A percentile compares a stretch with the other conserved stretches of the same genome.
phyloP scores from a whole-genome alignment of 2,113 vertebrate species.

The Edolisoma coerulescens region DNA sequence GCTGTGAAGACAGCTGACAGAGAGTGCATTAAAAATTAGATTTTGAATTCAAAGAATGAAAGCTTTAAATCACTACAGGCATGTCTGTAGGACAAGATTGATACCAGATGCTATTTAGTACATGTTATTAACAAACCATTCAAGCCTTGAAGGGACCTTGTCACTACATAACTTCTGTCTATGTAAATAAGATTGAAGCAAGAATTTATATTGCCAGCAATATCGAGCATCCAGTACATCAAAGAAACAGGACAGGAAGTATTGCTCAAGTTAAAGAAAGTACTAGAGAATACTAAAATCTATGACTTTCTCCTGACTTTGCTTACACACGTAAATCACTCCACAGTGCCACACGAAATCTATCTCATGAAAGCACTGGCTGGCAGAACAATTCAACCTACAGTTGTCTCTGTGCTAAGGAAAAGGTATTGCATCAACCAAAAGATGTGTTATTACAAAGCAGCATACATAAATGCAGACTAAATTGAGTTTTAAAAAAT shows the following conservation, averaged over 20 bases:
- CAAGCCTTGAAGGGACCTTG: conserved; percentile 79
- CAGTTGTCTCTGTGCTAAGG: background rate
- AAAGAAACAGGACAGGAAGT: conserved; percentile 63
- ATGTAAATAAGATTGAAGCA: conserved; percentile 77
- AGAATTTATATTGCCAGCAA: conserved; percentile 63
- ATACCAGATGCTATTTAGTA: conserved; percentile 79
- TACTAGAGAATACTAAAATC: conserved; percentile 55
- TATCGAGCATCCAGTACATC: conserved; percentile 58
- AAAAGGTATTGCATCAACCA: background rate
- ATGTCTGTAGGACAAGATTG: conserved; percentile 75
- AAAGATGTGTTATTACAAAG: background rate
- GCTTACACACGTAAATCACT: conserved; percentile 59
- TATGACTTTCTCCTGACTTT: conserved; percentile 70
- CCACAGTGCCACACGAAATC: conserved; percentile 7
- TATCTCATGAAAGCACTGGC: background rate
- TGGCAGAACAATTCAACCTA: background rate
- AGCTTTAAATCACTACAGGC: conserved; percentile 76
- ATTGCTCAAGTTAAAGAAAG: conserved; percentile 48
- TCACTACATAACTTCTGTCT: conserved; percentile 78
- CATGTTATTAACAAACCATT: conserved; percentile 78
- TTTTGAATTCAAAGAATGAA: conserved; percentile 78
- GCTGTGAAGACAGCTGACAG: conserved; percentile 76
- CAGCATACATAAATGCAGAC: background rate
- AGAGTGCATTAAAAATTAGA: conserved; percentile 79
- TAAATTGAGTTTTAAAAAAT: background rate